Conservation (phyloP, 1,140 invertebrate genomes). For the Wasmannia auropunctata region DNA sequence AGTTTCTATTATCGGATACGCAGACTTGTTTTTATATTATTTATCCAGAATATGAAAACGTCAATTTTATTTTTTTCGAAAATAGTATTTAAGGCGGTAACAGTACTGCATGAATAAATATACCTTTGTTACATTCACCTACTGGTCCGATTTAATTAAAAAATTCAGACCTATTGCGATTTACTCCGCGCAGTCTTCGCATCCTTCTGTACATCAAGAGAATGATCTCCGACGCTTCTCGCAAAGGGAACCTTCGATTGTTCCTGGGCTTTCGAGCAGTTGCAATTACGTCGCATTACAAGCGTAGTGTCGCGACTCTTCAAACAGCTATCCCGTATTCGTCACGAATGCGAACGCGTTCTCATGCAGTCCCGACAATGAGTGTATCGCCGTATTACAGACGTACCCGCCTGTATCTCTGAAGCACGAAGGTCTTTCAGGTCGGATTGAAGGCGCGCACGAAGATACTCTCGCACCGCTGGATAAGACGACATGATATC, state of each 20-base stretch:
- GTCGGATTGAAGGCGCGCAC: conserved; percentile 49
- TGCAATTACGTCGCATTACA: conserved; percentile 45
- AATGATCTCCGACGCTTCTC: conserved; percentile 10
- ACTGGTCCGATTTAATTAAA: conserved; percentile 26
- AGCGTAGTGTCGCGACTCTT: conserved; percentile 28
- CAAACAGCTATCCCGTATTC: conserved; percentile 29
- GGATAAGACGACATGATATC: conserved; percentile 58
- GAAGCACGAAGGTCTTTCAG: conserved; percentile 54
- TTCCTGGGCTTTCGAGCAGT: conserved; percentile 33
- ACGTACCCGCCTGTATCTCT: conserved; percentile 2
- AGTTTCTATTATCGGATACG: background rate
- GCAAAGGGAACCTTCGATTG: conserved; percentile 43
- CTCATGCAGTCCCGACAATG: conserved; percentile 15
- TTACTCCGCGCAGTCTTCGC: background rate
- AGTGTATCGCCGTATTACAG: conserved; percentile 40
- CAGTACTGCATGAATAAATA: background rate
- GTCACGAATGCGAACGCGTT: conserved; percentile 28
- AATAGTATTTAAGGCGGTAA: background rate
- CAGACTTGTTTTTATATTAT: background rate
- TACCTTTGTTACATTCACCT: background rate
- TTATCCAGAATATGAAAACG: no score
- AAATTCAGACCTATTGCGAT: background rate
- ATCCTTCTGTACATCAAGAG: conserved; percentile 11
- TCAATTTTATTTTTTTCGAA: background rate
- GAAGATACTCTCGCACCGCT: conserved; percentile 51